A percentile compares a stretch with the other conserved stretches of the same genome.
Evolutionary conservation across 1,140 invertebrate genomes (phyloP).

Genomic region (Camponotus pennsylvanicus): DNA sequence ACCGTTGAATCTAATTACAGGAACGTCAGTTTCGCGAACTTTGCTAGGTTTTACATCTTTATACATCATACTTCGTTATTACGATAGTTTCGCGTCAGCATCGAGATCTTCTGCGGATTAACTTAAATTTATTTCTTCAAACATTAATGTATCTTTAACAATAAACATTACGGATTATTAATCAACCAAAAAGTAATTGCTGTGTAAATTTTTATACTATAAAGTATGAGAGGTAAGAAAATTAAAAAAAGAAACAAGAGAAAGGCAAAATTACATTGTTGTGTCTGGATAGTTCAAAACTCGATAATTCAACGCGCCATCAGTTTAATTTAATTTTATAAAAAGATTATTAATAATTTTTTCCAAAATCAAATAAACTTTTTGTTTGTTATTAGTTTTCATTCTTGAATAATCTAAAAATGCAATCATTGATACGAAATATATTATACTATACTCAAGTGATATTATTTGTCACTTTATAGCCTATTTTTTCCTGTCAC

Average conservation of each 20-base stretch:
- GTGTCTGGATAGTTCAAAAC: constrained; percentile 23
- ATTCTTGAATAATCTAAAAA: background rate
- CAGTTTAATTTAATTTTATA: background rate
- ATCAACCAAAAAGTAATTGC: background rate
- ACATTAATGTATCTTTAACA: constrained; percentile 9
- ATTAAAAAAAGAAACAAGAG: background rate
- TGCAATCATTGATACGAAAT: background rate
- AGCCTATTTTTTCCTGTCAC: background rate
- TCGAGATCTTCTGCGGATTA: constrained; percentile 28
- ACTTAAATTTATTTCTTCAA: constrained; percentile 30
- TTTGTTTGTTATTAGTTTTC: background rate
- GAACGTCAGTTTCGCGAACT: constrained; percentile 75
- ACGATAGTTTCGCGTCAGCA: constrained; percentile 38
- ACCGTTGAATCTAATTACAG: constrained; percentile 76
- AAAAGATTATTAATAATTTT: constrained; percentile 23
- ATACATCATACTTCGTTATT: constrained; percentile 50
- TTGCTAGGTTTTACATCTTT: constrained; percentile 67
- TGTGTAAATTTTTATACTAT: constrained; percentile 5
- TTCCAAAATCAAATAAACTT: constrained; percentile 5
- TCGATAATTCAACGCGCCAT: background rate
- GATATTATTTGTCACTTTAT: background rate
- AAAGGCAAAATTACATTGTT: constrained; percentile 18
- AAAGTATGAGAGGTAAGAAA: background rate
- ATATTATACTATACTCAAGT: background rate
- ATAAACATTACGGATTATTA: constrained; percentile 16